Conservation (phyloP, 1,140 invertebrate genomes). For the Trichonephila clavipes region DNA sequence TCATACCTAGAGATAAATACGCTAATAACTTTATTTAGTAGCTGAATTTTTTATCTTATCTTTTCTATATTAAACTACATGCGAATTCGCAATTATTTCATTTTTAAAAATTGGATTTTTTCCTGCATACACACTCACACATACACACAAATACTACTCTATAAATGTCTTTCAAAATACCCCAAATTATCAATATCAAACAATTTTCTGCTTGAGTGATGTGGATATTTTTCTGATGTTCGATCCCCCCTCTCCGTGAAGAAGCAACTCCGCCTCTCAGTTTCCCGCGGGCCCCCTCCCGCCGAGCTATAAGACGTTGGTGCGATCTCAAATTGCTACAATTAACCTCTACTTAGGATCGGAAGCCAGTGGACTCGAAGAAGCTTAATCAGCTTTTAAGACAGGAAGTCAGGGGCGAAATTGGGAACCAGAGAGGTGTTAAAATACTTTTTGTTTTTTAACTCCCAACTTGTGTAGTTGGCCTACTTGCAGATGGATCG, state of each 20-base stretch:
- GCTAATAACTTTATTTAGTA: too few relatives aligned
- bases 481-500: neutral
- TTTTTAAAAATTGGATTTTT: too few relatives aligned
- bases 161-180: neutral
- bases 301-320: neutral
- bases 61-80: too few relatives aligned
- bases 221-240: neutral
- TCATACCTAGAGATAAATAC: too few relatives aligned
- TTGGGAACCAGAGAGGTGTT: conserved; percentile 44
- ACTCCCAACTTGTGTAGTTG: neutral
- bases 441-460: conserved; percentile 41
- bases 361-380: neutral
- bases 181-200: neutral
- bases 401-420: conserved; percentile 63
- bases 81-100: too few relatives aligned
- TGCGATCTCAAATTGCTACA: conserved; percentile 61
- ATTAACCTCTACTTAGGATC: conserved; percentile 56
- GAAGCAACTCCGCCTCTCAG: conserved; percentile 7
- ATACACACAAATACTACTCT: neutral
- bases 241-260: neutral
- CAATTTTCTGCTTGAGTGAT: neutral
- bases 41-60: too few relatives aligned
- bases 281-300: neutral
- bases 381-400: conserved; percentile 56
- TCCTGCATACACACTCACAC: too few relatives aligned